These are phyloP conservation scores for Chlorocebus sabaeus DNA, from an alignment of 2,113 vertebrate species.

Conservation along the genomic window DNA sequence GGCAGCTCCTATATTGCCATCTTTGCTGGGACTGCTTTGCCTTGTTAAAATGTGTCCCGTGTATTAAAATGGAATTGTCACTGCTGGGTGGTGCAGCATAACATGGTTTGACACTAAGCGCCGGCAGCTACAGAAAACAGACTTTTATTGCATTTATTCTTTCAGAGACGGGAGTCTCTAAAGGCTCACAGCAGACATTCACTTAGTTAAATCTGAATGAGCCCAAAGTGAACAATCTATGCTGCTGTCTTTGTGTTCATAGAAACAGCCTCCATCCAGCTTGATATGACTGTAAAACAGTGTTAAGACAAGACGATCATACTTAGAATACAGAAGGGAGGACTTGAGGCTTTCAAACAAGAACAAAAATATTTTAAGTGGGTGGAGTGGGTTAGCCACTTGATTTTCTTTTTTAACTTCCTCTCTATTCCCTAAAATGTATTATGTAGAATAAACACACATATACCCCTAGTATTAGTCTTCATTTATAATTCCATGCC, in stretches of 20 bases:
- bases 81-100: constrained; percentile 81
- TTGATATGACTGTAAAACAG: not conserved
- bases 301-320: not conserved
- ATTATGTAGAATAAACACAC: not conserved
- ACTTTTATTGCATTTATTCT: constrained; percentile 84
- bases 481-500: not conserved
- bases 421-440: not conserved
- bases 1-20: constrained; percentile 71
- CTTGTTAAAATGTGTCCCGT: constrained; percentile 80
- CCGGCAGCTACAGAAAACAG: constrained; percentile 84
- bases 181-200: constrained; percentile 79
- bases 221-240: constrained; percentile 78
- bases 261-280: constrained; percentile 50
- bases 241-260: constrained; percentile 66
- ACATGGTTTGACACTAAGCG: constrained; percentile 80
- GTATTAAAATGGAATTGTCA: constrained; percentile 86
- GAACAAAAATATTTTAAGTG: constrained; percentile 41
- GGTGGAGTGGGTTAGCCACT: not conserved
- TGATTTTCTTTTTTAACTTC: not conserved
- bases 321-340: constrained; percentile 14
- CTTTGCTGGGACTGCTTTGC: constrained; percentile 77
- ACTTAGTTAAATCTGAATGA: constrained; percentile 84
- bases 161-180: constrained; percentile 81
- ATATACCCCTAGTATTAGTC: not conserved
- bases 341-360: constrained; percentile 24